phyloP scores from a whole-genome alignment of 2,797 vertebrate species.

The Helarctos malayanus region DNA sequence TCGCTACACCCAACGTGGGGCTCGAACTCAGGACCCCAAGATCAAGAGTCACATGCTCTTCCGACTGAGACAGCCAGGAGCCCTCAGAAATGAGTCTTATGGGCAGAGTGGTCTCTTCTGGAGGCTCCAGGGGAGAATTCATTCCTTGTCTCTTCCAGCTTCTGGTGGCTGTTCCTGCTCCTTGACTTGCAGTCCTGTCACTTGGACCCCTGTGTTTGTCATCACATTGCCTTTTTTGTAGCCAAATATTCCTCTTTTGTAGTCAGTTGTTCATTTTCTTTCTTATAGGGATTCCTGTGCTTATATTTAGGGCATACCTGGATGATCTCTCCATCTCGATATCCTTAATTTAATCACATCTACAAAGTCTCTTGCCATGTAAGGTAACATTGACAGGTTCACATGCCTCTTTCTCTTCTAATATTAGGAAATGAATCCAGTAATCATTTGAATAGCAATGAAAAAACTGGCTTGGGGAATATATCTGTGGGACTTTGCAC shows the following conservation, averaged over 20 bases:
- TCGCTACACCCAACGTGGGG: background rate
- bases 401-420: conserved; percentile 22
- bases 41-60: background rate
- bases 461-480: background rate
- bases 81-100: background rate
- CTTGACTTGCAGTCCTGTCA: background rate
- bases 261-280: background rate
- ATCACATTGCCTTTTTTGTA: background rate
- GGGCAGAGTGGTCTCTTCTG: background rate
- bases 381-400: background rate
- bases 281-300: background rate
- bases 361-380: background rate
- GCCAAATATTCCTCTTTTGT: background rate
- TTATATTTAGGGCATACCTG: background rate
- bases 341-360: background rate
- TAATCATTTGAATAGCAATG: background rate
- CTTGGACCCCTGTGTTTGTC: background rate
- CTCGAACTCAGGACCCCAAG: background rate
- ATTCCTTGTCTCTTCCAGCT: background rate
- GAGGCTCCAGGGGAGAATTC: background rate
- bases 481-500: background rate
- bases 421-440: background rate
- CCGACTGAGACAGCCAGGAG: rapidly evolving
- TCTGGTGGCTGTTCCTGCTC: background rate
- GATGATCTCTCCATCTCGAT: background rate